Base-by-base conservation (phyloP, 2,113 vertebrate species). In the Takifugu bimaculatus region DNA sequence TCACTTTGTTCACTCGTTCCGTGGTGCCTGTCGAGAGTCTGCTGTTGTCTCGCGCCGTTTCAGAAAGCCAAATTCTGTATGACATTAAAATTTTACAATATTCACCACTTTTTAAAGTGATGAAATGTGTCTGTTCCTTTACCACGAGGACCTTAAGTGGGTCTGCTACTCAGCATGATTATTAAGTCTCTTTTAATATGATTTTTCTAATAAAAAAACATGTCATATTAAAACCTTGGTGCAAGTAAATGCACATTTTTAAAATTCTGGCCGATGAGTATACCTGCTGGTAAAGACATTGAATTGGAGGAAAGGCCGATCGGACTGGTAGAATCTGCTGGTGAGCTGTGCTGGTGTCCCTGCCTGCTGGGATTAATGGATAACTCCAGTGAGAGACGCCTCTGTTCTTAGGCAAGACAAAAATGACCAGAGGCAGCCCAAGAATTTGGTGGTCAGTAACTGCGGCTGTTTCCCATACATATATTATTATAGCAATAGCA, bases 401-500 rank as follows among this genome's bases (percentile, higher is more conserved):
- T 85, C 88, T 85, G 81, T 87, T 88, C 83, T 81, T 69, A 80
- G 72, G 75, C 65, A 84, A 82, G 72, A 75, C 79, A 82, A 48
- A 88, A 88, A 89, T 88, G 85, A 88, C 86, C 86, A 86, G 83
- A 88, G 88, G 86, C 86, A 87, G 85, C 85, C 59, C 39, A 88
- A 88, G 87, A 83, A 87, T 90, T 87, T 79, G 77, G 78, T 77
- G 77, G 75, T 80, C 85, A 85, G 86, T 86, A 83, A 82, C 83
- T 84, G 84, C 76, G 75, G 85, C 80, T 77, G 79, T 84, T 83
- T 87, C 88, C 85, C 85, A 86, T 89, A 88, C 85, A 90, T 90
- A 90, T 81, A 87, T 88, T 90, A 89, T 85, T 88, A 89, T 83
- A 80, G 86, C 88, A 87, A 87, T 88, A 84, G 86, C 75, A 54